Conservation (phyloP, 2,888 invertebrate genomes). For the Chesias legatella region DNA sequence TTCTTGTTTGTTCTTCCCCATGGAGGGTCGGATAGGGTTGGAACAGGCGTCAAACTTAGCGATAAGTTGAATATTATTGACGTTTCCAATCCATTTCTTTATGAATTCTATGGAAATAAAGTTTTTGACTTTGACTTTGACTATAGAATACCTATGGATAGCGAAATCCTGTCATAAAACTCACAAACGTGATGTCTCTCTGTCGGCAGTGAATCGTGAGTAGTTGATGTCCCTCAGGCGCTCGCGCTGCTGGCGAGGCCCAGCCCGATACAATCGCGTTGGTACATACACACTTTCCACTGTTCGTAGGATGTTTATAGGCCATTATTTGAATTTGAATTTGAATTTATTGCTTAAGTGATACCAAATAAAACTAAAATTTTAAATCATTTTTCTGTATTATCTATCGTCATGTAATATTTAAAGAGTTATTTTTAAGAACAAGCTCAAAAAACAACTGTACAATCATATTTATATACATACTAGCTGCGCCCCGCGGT, state of each 20-base stretch:
- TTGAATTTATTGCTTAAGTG: slow-evolving; percentile 48
- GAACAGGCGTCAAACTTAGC: too few relatives aligned
- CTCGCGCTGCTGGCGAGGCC: slow-evolving; percentile 33
- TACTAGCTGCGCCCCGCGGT: too few relatives aligned
- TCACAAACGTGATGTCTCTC: slow-evolving; percentile 5
- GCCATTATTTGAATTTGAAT: slow-evolving; percentile 53
- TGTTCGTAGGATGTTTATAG: slow-evolving; percentile 53
- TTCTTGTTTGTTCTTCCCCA: too few relatives aligned
- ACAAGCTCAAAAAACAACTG: not conserved
- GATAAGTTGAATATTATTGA: too few relatives aligned
- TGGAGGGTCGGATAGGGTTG: too few relatives aligned
- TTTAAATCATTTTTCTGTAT: too few relatives aligned
- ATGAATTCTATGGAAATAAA: too few relatives aligned
- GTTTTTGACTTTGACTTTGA: too few relatives aligned
- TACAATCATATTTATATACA: slow-evolving; percentile 4
- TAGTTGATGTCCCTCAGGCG: slow-evolving; percentile 40
- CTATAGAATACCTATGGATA: too few relatives aligned
- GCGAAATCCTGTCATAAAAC: slow-evolving; percentile 4
- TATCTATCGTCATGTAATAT: too few relatives aligned
- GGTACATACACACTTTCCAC: slow-evolving; percentile 49
- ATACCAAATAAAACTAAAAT: slow-evolving; percentile 37
- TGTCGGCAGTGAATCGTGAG: slow-evolving; percentile 37
- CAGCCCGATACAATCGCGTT: slow-evolving; percentile 50
- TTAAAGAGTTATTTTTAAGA: too few relatives aligned
- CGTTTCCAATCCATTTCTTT: too few relatives aligned